Evolutionary conservation across 1,140 invertebrate species (phyloP), one percentile per base, ranked within the genome.

Genomic region (Scaptomyza hsui): DNA sequence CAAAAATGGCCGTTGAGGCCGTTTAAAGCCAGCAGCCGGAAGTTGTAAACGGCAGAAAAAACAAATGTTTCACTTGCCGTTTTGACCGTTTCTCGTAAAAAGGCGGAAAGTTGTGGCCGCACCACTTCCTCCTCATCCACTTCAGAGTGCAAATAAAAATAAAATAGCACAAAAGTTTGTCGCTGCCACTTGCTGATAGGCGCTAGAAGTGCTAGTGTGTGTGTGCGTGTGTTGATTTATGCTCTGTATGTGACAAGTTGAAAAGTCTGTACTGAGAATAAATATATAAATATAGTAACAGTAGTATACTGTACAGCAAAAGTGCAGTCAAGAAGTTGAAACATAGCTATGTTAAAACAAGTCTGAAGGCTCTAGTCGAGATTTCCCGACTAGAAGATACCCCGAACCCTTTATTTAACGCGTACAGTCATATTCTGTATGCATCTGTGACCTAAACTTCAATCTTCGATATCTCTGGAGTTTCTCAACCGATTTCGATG

Each of bases 11-110:
- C 32, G 16, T 24, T 29, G 44, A 51, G 24, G 39, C 35, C 49
- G 19, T 26, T 77, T 83, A 45, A 77, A 85, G 76, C 51, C 60
- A 35, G 24, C 24, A 47, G 41, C 41, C 64, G 73, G 73, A 85
- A 80, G 76, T 80, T 85, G 81, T 86, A 85, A 80, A 61, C 62
- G 76, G 78, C 57, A 45, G 64, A 75, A 57, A 80, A 64, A 77
- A 86, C 82, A 81, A 85, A 81, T 86, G 70, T 81, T 62, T 74
- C 77, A 69, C 77, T 86, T 85, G 81, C 65, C 81, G 62, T 65
- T 76, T 77, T 76, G 76, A 85, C 63, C 74, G 60, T 48, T 39
- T 59, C 67, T 68, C 70, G 55, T 73, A 65, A 56, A 29, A 68
- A 60, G 63, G 56, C 64, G 52, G 42, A 48, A 70, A 24, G 45